These are phyloP conservation scores for Thumatha senex DNA, from an alignment of 2,888 invertebrate genomes.

Conservation along the genomic window DNA sequence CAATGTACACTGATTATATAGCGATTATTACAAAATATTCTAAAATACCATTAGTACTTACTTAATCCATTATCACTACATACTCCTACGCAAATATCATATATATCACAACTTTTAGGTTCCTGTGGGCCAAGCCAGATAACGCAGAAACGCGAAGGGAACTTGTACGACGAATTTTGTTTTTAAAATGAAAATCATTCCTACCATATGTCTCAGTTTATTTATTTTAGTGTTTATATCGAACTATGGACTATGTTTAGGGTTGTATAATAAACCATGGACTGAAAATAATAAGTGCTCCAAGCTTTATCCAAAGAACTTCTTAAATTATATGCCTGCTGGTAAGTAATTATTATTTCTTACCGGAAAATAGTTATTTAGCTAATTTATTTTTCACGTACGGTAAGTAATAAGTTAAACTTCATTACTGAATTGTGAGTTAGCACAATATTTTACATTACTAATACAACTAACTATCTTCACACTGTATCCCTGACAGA, in stretches of 20 bases:
- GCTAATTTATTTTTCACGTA: too few relatives aligned
- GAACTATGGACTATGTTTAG: constrained; percentile 52
- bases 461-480: too few relatives aligned
- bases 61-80: constrained; percentile 42
- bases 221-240: constrained; percentile 51
- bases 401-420: too few relatives aligned
- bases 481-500: too few relatives aligned
- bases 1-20: neutral
- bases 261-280: constrained; percentile 74
- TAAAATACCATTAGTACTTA: constrained; percentile 7
- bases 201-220: constrained; percentile 38
- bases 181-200: constrained; percentile 35
- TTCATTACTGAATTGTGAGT: too few relatives aligned
- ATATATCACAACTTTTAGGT: constrained; percentile 45
- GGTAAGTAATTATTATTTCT: constrained; percentile 61
- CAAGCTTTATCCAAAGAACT: constrained; percentile 80
- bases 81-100: constrained; percentile 51
- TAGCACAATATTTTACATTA: too few relatives aligned
- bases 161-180: constrained; percentile 17
- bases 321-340: constrained; percentile 80
- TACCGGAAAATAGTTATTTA: neutral
- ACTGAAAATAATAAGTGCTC: constrained; percentile 79
- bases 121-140: constrained; percentile 43
- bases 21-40: constrained; percentile 3
- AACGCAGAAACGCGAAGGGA: constrained; percentile 19